A percentile compares a stretch with the other conserved stretches of the same genome.
phyloP scores from a whole-genome alignment of 2,888 invertebrate species.

The Leuctra nigra region DNA sequence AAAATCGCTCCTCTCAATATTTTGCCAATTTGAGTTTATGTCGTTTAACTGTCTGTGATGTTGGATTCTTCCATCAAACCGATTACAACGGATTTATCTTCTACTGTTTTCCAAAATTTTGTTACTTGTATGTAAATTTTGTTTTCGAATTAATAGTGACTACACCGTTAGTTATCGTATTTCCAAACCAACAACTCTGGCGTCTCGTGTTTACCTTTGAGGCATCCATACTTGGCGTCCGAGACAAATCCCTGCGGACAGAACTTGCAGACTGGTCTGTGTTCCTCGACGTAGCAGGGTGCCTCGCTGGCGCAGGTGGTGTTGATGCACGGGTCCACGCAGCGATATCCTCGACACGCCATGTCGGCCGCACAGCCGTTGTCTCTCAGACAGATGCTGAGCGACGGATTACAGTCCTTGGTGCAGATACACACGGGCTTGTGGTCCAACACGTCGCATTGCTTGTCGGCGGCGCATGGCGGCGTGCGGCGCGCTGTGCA shows the following conservation, averaged over 20 bases:
- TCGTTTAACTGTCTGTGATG: slow-evolving; percentile 1
- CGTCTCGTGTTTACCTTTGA: slow-evolving; percentile 72
- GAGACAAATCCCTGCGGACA: slow-evolving; percentile 90
- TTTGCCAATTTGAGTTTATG: not conserved
- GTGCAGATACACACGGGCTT: slow-evolving; percentile 80
- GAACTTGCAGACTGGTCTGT: slow-evolving; percentile 92
- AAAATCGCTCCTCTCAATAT: slow-evolving; percentile 17
- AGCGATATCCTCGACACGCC: slow-evolving; percentile 83
- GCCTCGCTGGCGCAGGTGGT: slow-evolving; percentile 77
- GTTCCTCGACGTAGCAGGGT: slow-evolving; percentile 90
- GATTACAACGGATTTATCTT: not conserved
- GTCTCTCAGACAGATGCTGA: slow-evolving; percentile 84
- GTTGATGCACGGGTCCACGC: slow-evolving; percentile 82
- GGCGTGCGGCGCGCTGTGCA: slow-evolving; percentile 55
- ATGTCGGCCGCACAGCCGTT: slow-evolving; percentile 78
- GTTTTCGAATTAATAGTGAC: not conserved
- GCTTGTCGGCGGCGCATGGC: slow-evolving; percentile 73
- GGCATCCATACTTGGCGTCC: slow-evolving; percentile 89
- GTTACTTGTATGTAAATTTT: slow-evolving; percentile 1
- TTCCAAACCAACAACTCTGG: no score
- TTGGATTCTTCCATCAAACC: no score
- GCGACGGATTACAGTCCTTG: slow-evolving; percentile 77
- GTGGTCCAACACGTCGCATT: slow-evolving; percentile 83
- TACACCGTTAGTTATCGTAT: not conserved
- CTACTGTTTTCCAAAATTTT: not conserved